These are phyloP conservation scores for Drosophila ezoana DNA, from an alignment of 2,888 invertebrate genomes.

Conservation along the genomic window DNA sequence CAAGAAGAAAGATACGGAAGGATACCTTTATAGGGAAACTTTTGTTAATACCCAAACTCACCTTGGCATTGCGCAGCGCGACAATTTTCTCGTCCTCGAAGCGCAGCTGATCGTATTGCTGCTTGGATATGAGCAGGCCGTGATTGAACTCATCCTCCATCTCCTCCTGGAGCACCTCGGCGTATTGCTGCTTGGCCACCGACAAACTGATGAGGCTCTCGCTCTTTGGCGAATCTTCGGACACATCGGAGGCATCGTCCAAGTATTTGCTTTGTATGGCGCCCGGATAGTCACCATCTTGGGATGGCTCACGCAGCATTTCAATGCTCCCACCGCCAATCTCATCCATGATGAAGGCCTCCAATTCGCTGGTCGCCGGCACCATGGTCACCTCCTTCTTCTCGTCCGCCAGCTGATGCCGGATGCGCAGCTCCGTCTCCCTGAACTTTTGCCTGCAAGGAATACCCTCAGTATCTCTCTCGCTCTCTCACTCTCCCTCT, in stretches of 20 bases:
- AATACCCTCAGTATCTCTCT: too few species aligned
- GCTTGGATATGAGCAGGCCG: conserved; percentile 86
- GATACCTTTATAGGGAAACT: too few species aligned
- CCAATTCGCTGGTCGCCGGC: conserved; percentile 21
- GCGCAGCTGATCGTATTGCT: conserved; percentile 86
- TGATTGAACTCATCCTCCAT: conserved; percentile 81
- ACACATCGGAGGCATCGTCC: conserved; percentile 78
- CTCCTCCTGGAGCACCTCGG: conserved; percentile 73
- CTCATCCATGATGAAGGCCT: conserved; percentile 48
- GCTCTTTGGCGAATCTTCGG: conserved; percentile 63
- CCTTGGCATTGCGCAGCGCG: conserved; percentile 86
- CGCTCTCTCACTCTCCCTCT: too few species aligned
- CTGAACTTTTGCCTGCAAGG: conserved; percentile 81
- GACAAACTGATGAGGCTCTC: conserved; percentile 75
- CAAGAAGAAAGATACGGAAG: too few species aligned
- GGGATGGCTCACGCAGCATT: conserved; percentile 38
- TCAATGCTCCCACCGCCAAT: conserved; percentile 37
- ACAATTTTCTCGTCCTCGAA: conserved; percentile 87
- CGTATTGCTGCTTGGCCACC: conserved; percentile 73
- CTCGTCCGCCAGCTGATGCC: conserved; percentile 73
- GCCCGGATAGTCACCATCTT: conserved; percentile 48
- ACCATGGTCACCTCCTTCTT: conserved; percentile 45
- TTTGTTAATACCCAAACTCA: conserved; percentile 66
- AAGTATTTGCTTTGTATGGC: conserved; percentile 54
- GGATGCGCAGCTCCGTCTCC: conserved; percentile 80